A percentile compares a stretch with the other conserved stretches of the same genome.
phyloP scores from a whole-genome alignment of 2,888 invertebrate genomes.

The Cenopis cana region DNA sequence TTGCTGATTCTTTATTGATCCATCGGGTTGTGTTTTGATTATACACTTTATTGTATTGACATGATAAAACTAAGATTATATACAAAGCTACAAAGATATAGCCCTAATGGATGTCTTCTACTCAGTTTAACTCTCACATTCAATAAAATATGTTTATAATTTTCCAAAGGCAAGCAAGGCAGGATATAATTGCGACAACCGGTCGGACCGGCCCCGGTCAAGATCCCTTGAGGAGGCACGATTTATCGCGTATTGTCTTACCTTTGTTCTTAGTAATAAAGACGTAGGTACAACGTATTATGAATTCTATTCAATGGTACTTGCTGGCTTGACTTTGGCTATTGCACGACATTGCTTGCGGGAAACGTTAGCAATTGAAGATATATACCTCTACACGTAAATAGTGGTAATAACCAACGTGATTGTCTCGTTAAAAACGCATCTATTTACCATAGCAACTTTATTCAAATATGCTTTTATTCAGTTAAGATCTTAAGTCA shows the following conservation, averaged over 20 bases:
- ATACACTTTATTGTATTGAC: not conserved
- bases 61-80: not conserved
- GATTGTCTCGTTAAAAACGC: not conserved
- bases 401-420: not conserved
- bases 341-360: too few species aligned
- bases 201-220: slow-evolving; percentile 25
- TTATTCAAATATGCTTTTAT: not conserved
- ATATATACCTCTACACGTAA: not conserved
- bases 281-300: not conserved
- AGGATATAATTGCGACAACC: slow-evolving; percentile 27
- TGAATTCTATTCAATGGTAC: not conserved
- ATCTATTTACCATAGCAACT: not conserved
- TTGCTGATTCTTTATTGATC: too few species aligned
- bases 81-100: not conserved
- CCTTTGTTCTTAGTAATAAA: slow-evolving; percentile 4
- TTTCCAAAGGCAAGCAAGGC: slow-evolving; percentile 8
- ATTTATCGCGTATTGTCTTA: slow-evolving; percentile 8
- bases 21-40: not conserved
- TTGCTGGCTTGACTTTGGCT: not conserved
- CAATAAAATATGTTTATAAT: slow-evolving; percentile 5
- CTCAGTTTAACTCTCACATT: not conserved
- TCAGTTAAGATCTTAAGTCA: not conserved
- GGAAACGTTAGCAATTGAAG: not conserved
- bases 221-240: slow-evolving; percentile 3
- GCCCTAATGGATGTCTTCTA: not conserved